phyloP scores from a whole-genome alignment of 2,888 invertebrate genomes.

The Caenorhabditis zanzibari region DNA sequence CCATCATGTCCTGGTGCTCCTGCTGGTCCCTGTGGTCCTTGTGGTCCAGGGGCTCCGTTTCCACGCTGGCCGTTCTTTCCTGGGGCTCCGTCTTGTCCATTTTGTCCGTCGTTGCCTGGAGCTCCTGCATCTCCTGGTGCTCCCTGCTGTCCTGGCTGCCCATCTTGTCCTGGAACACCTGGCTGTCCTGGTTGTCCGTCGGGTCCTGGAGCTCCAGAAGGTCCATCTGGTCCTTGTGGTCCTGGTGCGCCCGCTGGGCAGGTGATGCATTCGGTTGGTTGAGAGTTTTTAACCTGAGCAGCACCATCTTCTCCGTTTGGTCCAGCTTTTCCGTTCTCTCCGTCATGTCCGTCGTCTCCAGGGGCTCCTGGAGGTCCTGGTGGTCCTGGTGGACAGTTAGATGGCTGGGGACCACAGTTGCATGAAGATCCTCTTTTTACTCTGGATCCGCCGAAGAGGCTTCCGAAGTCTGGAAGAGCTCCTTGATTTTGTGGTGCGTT shows the following conservation, averaged over 20 bases:
- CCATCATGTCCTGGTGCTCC: slow-evolving; percentile 48
- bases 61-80: slow-evolving; percentile 53
- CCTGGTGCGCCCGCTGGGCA: slow-evolving; percentile 63
- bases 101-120: slow-evolving; percentile 41
- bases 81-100: slow-evolving; percentile 33
- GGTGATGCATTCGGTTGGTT: slow-evolving; percentile 42
- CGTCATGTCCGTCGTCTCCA: slow-evolving; percentile 57
- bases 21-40: slow-evolving; percentile 51
- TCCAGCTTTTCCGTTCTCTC: slow-evolving; percentile 53
- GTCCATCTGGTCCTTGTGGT: slow-evolving; percentile 64
- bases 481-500: slow-evolving; percentile 46
- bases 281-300: not conserved
- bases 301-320: slow-evolving; percentile 47
- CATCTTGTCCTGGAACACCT: slow-evolving; percentile 32
- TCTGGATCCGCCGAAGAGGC: slow-evolving; percentile 44
- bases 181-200: slow-evolving; percentile 63
- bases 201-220: slow-evolving; percentile 51
- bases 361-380: slow-evolving; percentile 65
- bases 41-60: slow-evolving; percentile 42
- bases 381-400: slow-evolving; percentile 60
- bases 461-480: slow-evolving; percentile 45
- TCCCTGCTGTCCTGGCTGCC: slow-evolving; percentile 46
- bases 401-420: slow-evolving; percentile 63
- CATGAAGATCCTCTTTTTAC: slow-evolving; percentile 25
- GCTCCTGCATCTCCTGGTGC: slow-evolving; percentile 50